Base-by-base conservation (phyloP, 1,140 invertebrate species). In the Aphaenogaster floridana region DNA sequence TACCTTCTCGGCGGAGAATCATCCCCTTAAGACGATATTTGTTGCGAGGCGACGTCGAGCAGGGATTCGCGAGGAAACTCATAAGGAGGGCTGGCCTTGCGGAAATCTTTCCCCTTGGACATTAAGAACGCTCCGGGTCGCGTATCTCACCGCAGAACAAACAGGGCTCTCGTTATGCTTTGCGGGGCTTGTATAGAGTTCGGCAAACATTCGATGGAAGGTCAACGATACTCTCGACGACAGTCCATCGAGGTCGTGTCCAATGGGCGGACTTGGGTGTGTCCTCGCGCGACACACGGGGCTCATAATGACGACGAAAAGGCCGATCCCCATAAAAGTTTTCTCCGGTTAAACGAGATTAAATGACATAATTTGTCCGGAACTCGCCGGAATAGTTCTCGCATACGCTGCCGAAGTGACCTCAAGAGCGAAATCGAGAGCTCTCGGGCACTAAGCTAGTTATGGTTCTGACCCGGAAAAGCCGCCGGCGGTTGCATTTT, bases 321-420 rank as follows among this genome's bases (percentile, higher is more conserved):
- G 48, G 48, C 54, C 45, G 54, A 7, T 57, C 45, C 39, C 48
- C 78, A 52, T 71, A 15, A 69, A 89, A 90, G 88, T 90, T 87
- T 90, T 90, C 85, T 59, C 61, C 54, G 84, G 45, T 74, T 83
- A 88, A 88, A 90, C 76, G 81, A 72, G 90, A 91, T 91, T 90
- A 88, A 86, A 76, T 83, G 71, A 88, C 85, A 50, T 80, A 90
- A 90, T 90, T 90, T 87, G 45, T 21, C 74, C 45, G 72, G 76
- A 64, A 86, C 76, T 48, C n/a, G 63, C 39, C 76, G n/a, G 42
- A 48, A 42, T 42, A 68, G n/a, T 28, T 80, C 61, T 71, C 86
- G 79, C 71, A 52, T 80, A 80, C 74, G 79, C 77, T 57, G 77
- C 63, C 85, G 69, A 74, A 86, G 80, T 86, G 85, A 88, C 71